phyloP scores from a whole-genome alignment of 1,140 invertebrate species.

The Chrysoperla carnea region DNA sequence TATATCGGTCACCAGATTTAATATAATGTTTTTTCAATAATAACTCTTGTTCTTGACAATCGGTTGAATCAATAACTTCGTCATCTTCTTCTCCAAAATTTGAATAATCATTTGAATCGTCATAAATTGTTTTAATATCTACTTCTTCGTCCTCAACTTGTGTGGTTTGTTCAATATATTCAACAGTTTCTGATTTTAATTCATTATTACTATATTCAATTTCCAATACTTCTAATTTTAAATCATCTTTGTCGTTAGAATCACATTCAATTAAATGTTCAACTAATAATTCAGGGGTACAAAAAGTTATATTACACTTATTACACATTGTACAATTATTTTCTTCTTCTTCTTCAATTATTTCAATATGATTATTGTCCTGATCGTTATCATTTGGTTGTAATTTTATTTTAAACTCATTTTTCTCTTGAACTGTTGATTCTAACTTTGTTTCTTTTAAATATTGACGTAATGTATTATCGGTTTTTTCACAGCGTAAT shows the following conservation, averaged over 20 bases:
- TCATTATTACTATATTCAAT: background rate
- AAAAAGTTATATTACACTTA: background rate
- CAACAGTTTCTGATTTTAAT: too few relatives aligned
- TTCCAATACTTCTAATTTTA: background rate
- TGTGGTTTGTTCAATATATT: background rate
- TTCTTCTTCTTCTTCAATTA: background rate
- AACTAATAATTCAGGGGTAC: background rate
- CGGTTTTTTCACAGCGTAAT: background rate
- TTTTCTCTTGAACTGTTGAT: background rate
- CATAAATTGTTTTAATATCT: background rate
- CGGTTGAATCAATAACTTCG: background rate
- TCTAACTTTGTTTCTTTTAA: background rate
- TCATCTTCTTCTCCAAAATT: background rate
- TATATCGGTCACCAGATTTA: background rate
- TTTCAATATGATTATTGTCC: background rate
- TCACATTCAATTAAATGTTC: background rate
- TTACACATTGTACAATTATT: background rate
- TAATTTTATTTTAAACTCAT: background rate
- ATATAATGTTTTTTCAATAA: background rate
- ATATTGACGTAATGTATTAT: background rate
- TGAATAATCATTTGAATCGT: background rate
- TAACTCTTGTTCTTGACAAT: background rate
- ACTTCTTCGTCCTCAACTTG: background rate
- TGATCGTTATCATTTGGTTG: too few relatives aligned
- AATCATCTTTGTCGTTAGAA: background rate